Evolutionary conservation across 2,113 vertebrate genomes (phyloP).

Genomic region (Psilopogon haemacephalus): DNA sequence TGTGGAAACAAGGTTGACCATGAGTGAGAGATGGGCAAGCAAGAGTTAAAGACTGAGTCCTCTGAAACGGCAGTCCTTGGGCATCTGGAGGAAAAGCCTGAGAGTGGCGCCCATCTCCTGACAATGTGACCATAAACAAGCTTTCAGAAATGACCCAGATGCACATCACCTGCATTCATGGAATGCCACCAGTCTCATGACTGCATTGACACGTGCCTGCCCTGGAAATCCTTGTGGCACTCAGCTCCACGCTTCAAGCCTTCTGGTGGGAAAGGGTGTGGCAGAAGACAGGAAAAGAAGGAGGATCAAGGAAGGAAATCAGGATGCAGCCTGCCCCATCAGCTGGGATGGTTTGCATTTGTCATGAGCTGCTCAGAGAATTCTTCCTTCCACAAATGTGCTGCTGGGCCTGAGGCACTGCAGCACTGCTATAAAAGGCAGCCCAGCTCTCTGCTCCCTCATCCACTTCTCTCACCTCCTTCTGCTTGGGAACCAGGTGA

Average conservation of each 20-base stretch:
- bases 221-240: background rate
- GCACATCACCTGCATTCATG: background rate
- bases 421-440: background rate
- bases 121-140: background rate
- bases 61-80: background rate
- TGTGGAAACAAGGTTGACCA: background rate
- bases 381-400: background rate
- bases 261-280: background rate
- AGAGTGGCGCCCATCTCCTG: background rate
- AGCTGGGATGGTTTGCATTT: background rate
- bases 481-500: background rate
- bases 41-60: background rate
- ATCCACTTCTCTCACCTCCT: background rate
- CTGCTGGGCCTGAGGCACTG: background rate
- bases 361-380: background rate
- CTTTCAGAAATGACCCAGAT: no score
- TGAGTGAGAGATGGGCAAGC: background rate
- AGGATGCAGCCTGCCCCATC: background rate
- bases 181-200: background rate
- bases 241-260: background rate
- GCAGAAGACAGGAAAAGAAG: background rate
- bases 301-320: background rate
- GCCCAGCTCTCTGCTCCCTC: background rate
- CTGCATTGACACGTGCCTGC: background rate
- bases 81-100: background rate